Conservation (phyloP, 2,888 invertebrate species). For the Nysson spinosus region DNA sequence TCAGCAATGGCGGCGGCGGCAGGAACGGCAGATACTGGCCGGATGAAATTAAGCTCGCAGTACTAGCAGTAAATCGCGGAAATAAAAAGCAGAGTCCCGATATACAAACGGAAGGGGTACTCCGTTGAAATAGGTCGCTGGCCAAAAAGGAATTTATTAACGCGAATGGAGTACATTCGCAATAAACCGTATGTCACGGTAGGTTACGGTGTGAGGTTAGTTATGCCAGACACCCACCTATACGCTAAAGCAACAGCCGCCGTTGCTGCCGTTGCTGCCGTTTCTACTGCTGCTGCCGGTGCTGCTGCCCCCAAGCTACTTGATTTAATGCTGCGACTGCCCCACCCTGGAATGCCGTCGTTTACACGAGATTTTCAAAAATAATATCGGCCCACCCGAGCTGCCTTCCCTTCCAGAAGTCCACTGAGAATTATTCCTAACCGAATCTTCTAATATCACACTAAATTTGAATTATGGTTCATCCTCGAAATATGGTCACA, state of each 20-base stretch:
- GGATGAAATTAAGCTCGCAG: conserved; percentile 35
- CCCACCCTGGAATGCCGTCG: conserved; percentile 77
- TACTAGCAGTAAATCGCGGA: conserved; percentile 30
- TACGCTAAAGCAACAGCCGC: conserved; percentile 46
- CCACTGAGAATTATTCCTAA: conserved; percentile 48
- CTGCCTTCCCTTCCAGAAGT: conserved; percentile 29
- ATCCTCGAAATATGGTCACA: too few relatives aligned
- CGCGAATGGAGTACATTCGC: conserved; percentile 69
- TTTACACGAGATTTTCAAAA: conserved; percentile 73
- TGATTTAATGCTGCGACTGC: conserved; percentile 66
- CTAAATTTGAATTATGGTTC: too few relatives aligned
- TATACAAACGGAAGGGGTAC: conserved; percentile 12
- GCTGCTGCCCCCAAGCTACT: conserved; percentile 37
- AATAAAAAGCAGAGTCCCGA: neutral
- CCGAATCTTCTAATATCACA: too few relatives aligned
- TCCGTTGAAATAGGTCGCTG: conserved; percentile 52
- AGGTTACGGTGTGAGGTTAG: conserved; percentile 68
- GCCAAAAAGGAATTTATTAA: conserved; percentile 73
- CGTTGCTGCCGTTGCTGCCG: conserved; percentile 43
- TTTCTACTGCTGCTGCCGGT: conserved; percentile 21
- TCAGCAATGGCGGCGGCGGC: too few relatives aligned
- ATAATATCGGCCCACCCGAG: conserved; percentile 64
- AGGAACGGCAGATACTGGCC: conserved; percentile 15
- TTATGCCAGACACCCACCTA: conserved; percentile 70
- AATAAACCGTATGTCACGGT: conserved; percentile 74